A percentile compares a stretch with the other conserved stretches of the same genome.
Evolutionary conservation across 2,888 invertebrate species (phyloP).

Genomic region (Pasiphila rectangulata): DNA sequence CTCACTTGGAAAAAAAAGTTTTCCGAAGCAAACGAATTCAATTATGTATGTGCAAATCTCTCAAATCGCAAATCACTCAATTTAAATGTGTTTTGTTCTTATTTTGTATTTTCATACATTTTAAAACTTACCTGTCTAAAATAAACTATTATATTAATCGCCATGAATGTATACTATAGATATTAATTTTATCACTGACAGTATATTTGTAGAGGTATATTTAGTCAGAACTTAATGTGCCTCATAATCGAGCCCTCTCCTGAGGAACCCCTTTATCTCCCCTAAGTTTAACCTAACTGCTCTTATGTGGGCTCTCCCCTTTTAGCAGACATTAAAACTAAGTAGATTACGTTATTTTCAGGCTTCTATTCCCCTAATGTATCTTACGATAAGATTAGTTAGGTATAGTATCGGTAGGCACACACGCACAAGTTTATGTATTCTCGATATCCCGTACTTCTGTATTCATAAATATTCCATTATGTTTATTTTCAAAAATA

Average conservation of each 20-base stretch:
- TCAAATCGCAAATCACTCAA: too few species aligned
- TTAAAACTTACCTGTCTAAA: too few species aligned
- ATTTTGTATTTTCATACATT: too few species aligned
- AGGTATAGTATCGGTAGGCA: too few species aligned
- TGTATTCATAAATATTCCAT: too few species aligned
- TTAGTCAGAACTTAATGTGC: slow-evolving; percentile 21
- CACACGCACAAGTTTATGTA: too few species aligned
- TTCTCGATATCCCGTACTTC: too few species aligned
- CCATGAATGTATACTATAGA: background rate
- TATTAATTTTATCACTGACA: slow-evolving; percentile 1
- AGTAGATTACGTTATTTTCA: slow-evolving; percentile 18
- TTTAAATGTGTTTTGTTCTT: too few species aligned
- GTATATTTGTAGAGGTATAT: background rate
- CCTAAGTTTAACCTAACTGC: slow-evolving; percentile 37
- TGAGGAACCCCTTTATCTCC: slow-evolving; percentile 42
- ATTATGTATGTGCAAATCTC: too few species aligned
- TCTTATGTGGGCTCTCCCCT: slow-evolving; percentile 38
- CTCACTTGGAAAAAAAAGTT: too few species aligned
- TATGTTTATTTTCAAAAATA: too few species aligned
- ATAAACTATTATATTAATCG: background rate
- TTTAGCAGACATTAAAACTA: slow-evolving; percentile 21
- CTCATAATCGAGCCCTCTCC: slow-evolving; percentile 26
- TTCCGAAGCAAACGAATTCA: too few species aligned
- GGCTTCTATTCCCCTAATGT: slow-evolving; percentile 1
- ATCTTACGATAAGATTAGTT: background rate